Conservation (phyloP, 2,797 vertebrate genomes). For the Potorous gilbertii region DNA sequence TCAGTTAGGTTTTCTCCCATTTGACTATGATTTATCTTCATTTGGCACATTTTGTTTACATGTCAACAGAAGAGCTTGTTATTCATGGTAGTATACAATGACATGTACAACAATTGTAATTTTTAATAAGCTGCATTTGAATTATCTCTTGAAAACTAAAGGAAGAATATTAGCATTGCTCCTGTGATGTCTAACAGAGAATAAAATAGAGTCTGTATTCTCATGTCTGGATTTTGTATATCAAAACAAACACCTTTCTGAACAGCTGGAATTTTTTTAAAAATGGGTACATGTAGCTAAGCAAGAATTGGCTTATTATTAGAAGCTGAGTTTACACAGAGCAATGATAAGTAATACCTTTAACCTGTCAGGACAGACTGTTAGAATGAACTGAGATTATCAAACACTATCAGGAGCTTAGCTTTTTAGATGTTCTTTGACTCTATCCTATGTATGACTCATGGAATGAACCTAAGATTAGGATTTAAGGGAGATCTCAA, state of each 20-base stretch:
- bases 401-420: not conserved
- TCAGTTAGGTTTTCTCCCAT: conserved; percentile 41
- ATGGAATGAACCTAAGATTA: not conserved
- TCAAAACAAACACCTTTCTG: not conserved
- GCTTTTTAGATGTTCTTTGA: conserved; percentile 14
- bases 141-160: conserved; percentile 33
- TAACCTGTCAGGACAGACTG: not conserved
- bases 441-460: not conserved
- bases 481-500: not conserved
- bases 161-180: conserved; percentile 9
- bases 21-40: conserved; percentile 55
- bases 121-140: conserved; percentile 49
- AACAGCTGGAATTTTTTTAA: not conserved
- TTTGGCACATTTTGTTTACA: conserved; percentile 31
- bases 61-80: conserved; percentile 56
- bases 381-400: not conserved
- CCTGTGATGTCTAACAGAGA: conserved; percentile 37
- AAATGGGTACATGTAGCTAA: not conserved
- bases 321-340: not conserved
- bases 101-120: conserved; percentile 62
- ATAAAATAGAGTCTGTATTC: conserved; percentile 38
- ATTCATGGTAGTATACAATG: conserved; percentile 56
- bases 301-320: not conserved
- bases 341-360: conserved; percentile 11
- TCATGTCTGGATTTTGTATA: conserved; percentile 7